Base-by-base conservation (phyloP, 30 jellyfish, hydroid and myxozoan genomes). In the Pseudorhiza aurosa region DNA sequence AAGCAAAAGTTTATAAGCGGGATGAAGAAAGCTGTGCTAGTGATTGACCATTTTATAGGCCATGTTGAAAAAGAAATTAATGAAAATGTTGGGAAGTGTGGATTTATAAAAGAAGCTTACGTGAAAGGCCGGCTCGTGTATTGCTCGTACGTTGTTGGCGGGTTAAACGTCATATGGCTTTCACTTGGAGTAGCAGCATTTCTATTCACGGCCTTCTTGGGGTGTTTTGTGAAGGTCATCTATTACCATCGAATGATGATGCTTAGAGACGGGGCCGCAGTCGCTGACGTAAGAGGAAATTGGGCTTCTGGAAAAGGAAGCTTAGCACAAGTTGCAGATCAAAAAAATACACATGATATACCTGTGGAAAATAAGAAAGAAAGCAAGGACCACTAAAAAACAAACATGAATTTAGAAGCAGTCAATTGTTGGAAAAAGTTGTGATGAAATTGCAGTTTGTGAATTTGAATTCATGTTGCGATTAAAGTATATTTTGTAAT, bases 81-180 rank as follows among this genome's bases (percentile, higher is more conserved):
- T 45, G 50, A 59, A 58, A 60, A 77, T 36, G 46, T 77, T 10
- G 89, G 89, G 17, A 77, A 77, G 21, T 77, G 89, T 67, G 65
- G 77, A 5, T 77, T 77, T 44, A 42, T 77, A 33, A 42, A 36
- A 18, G 56, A 68, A 45, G 58, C 72, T 5, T 77, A 62, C 68
- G 47, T 39, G 29, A 77, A 8, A 4, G 75, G 89, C 11, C n/a
- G 21, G 19, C 73, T 32, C 44, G 45, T 77, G 10, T 77, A 39
- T 36, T 77, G 89, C 57, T 77, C 67, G 0, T 77, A 59, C 36
- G 39, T 77, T 47, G 58, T 77, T 36, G 47, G 68, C n/a, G 82
- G 78, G 11, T 4, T 63, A 35, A 59, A 77, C 65, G 59, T 26
- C 0, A 47, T 77, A 25, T 77, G 89, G 89, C 31, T 77, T 27